Evolutionary conservation across 2,888 invertebrate genomes (phyloP).

Genomic region (Stenchaetothrips biformis): DNA sequence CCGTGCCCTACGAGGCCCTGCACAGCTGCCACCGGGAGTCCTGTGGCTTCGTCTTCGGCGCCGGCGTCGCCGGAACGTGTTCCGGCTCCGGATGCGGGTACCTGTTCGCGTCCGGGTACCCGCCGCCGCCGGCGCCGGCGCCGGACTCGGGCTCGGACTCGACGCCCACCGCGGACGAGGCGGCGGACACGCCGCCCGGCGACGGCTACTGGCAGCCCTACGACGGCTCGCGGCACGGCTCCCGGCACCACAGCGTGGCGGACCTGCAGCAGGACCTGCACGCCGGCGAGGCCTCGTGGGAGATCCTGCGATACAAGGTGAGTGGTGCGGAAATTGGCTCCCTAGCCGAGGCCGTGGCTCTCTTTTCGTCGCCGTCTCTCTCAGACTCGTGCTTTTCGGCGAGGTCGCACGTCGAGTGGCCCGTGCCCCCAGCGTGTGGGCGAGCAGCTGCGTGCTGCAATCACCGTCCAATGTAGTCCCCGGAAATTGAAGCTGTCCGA

Average conservation of each 20-base stretch:
- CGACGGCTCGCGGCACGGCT: neutral
- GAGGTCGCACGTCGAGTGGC: no score
- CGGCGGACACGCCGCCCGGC: neutral
- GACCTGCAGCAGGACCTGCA: neutral
- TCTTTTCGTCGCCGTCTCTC: no score
- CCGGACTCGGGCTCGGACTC: neutral
- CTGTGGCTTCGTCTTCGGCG: constrained; percentile 15
- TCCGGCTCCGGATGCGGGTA: constrained; percentile 22
- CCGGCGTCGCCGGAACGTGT: neutral
- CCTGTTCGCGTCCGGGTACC: constrained; percentile 15
- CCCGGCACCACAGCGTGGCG: neutral
- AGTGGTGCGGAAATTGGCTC: neutral
- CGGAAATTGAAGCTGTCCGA: no score
- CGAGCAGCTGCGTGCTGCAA: no score
- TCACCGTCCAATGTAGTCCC: no score
- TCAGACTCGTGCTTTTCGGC: no score
- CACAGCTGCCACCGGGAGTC: constrained; percentile 1
- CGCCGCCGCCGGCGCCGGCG: constrained; percentile 3
- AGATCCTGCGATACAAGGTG: neutral
- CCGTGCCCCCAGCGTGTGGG: no score
- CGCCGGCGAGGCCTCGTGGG: neutral
- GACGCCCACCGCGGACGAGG: neutral
- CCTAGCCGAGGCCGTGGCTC: no score
- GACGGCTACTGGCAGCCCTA: constrained; percentile 4
- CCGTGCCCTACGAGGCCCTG: constrained; percentile 8